Evolutionary conservation across 1,140 invertebrate genomes (phyloP).

Genomic region (Dolichoris vasculosae): DNA sequence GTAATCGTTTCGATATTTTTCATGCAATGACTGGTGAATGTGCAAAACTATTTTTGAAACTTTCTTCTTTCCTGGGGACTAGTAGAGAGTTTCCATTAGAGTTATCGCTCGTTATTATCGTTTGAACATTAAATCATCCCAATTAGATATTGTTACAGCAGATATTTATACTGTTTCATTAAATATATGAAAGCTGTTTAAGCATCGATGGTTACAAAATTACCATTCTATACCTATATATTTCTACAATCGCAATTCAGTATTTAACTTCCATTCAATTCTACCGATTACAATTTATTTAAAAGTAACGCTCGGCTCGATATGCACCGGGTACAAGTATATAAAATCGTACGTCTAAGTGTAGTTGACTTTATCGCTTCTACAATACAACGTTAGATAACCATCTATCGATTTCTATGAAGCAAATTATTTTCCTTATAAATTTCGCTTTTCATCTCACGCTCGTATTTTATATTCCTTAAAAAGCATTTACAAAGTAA

Average conservation of each 20-base stretch:
- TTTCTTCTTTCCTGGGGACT: background rate
- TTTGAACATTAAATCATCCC: background rate
- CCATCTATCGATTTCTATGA: background rate
- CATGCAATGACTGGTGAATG: background rate
- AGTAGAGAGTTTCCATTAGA: no score
- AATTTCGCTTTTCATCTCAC: no score
- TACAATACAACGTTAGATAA: background rate
- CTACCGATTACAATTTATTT: background rate
- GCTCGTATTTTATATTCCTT: no score
- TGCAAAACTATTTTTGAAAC: background rate
- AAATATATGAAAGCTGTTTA: slow-evolving; percentile 1
- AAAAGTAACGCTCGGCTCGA: background rate
- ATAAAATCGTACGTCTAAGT: background rate
- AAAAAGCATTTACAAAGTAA: no score
- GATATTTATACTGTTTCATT: background rate
- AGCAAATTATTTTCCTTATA: no score
- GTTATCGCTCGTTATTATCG: background rate
- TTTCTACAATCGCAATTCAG: background rate
- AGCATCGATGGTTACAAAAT: background rate
- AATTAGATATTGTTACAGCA: background rate
- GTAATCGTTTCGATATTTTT: background rate
- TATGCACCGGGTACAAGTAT: background rate
- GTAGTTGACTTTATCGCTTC: background rate
- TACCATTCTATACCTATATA: background rate
- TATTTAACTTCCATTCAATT: background rate